Base-by-base conservation (phyloP, 2,888 invertebrate genomes). In the Lasioglossum leucozonium region DNA sequence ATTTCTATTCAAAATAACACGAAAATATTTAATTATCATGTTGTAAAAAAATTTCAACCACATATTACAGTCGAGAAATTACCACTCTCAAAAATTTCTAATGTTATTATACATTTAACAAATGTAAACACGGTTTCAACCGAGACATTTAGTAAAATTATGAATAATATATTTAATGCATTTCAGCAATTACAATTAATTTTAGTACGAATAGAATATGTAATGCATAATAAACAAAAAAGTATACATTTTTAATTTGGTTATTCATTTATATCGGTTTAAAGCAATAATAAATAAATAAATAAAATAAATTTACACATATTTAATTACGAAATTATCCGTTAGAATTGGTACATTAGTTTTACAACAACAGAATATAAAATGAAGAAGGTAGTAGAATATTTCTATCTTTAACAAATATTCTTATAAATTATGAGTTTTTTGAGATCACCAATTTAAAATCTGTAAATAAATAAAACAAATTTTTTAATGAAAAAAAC, bases 61-160 rank as follows among this genome's bases (percentile, higher is more conserved):
- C 98, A 98, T 94, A 95, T 98, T 83, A 97, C 97, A 69, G 96
- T 96, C 0, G 98, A 98, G 95, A 97, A 97, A 1, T 95, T 97
- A 79, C 97, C 98, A 0, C 80, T 84, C 4, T 71, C 90, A 26
- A 95, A 96, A 72, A 95, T 96, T 65, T 96, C 96, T 34, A 93
- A 94, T 2, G 93, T 93, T 30, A 94, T 94, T 83, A 87, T 92
- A 71, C 88, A 84, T 87, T 84, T 84, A 87, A 89, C 88, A 47
- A 83, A 80, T 81, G 85, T 87, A 73, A 92, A 89, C 85, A 85
- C 85, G 44, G 90, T 91, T 87, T 86, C 88, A 51, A 89, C 88
- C 62, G 88, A 91, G 79, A 88, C 95, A 90, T 89, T 95, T 88
- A 92, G 94, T 91, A 91, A 95, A 92, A 91, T 95, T 92, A 87